These are phyloP conservation scores for Plebejus melissa DNA, from an alignment of 2,888 invertebrate species.

Conservation along the genomic window DNA sequence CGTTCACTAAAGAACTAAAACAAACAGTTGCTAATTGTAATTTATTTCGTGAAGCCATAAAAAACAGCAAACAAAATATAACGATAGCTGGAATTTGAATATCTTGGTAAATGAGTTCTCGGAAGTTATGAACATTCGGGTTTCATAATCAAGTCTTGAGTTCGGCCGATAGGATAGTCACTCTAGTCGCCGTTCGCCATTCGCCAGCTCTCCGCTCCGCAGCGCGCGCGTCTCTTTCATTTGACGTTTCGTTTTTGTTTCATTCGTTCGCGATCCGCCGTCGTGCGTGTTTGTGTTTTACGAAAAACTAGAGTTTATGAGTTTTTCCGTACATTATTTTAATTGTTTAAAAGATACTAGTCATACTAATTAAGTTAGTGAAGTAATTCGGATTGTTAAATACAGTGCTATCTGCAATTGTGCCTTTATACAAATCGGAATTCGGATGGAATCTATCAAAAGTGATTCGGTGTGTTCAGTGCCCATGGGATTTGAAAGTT, in stretches of 20 bases:
- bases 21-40: slow-evolving; percentile 30
- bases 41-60: slow-evolving; percentile 40
- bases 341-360: neutral
- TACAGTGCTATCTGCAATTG: neutral
- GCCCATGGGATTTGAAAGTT: slow-evolving; percentile 28
- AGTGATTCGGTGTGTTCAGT: slow-evolving; percentile 29
- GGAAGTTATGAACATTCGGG: slow-evolving; percentile 61
- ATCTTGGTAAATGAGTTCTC: slow-evolving; percentile 65
- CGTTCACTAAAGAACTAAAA: neutral
- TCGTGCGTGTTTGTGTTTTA: neutral
- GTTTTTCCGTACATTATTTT: neutral
- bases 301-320: neutral
- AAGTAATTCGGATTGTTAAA: neutral
- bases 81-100: slow-evolving; percentile 54
- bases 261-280: slow-evolving; percentile 7
- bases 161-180: slow-evolving; percentile 24
- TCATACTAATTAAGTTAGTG: neutral
- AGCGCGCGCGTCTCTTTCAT: neutral
- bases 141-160: slow-evolving; percentile 48
- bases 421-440: neutral
- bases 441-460: slow-evolving; percentile 18
- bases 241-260: neutral
- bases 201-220: slow-evolving; percentile 34
- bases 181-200: slow-evolving; percentile 34
- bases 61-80: slow-evolving; percentile 45